Conservation (phyloP, 2,113 vertebrate genomes). For the Eptatretus burgeri region DNA sequence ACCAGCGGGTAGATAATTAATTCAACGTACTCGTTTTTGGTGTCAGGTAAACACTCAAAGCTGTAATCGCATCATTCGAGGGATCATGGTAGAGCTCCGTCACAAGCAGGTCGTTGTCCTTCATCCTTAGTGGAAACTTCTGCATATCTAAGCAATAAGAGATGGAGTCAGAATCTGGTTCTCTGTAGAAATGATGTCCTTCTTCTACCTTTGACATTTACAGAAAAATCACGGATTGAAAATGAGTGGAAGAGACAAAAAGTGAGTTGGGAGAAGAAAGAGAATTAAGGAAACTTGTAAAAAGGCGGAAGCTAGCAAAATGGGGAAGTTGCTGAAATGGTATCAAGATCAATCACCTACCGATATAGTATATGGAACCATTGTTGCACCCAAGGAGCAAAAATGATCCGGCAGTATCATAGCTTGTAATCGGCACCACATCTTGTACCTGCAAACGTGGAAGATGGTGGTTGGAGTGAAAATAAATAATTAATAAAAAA, state of each 20-base stretch:
- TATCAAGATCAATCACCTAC: slow-evolving; percentile 17
- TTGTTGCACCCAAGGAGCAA: slow-evolving; percentile 79
- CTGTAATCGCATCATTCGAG: slow-evolving; percentile 80
- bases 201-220: neutral
- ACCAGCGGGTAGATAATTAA: too few relatives aligned
- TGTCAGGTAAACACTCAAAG: slow-evolving; percentile 82
- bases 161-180: neutral
- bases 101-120: slow-evolving; percentile 81
- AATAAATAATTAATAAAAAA: neutral
- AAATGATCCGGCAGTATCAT: slow-evolving; percentile 83
- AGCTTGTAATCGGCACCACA: slow-evolving; percentile 83
- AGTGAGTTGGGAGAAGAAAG: neutral
- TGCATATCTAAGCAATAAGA: slow-evolving; percentile 45
- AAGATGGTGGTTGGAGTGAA: slow-evolving; percentile 10
- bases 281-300: neutral
- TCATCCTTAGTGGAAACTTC: slow-evolving; percentile 86
- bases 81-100: slow-evolving; percentile 83
- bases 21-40: slow-evolving; percentile 65
- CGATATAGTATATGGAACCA: slow-evolving; percentile 89
- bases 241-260: neutral
- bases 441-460: slow-evolving; percentile 44
- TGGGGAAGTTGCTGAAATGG: too few relatives aligned
- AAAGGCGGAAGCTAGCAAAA: too few relatives aligned
- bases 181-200: neutral
- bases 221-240: slow-evolving; percentile 1